A percentile compares a stretch with the other conserved stretches of the same genome.
phyloP scores from a whole-genome alignment of 2,113 vertebrate genomes.

The Dermatemys mawii region DNA sequence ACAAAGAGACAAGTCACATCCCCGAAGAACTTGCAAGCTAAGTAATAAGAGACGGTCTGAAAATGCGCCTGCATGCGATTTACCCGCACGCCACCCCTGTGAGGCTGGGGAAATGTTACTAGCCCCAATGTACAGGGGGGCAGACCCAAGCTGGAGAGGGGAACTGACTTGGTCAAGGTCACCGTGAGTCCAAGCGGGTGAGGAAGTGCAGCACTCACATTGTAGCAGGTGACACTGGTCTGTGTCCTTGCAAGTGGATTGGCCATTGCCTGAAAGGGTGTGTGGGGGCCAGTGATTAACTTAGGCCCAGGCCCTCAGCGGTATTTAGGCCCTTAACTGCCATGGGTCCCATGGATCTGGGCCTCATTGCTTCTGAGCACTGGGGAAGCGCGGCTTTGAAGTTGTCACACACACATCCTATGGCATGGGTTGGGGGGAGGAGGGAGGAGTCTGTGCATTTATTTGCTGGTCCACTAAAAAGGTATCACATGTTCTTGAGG shows the following conservation, averaged over 20 bases:
- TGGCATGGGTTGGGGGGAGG: too few species aligned
- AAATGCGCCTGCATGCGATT: background rate
- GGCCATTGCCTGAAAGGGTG: too few species aligned
- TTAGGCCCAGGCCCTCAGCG: too few species aligned
- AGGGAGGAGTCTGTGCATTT: too few species aligned
- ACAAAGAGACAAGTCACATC: background rate
- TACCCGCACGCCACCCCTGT: background rate
- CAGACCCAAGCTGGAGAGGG: background rate
- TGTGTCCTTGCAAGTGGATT: background rate
- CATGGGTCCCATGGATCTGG: too few species aligned
- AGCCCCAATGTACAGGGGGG: background rate
- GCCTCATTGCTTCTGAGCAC: too few species aligned
- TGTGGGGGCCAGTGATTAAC: too few species aligned
- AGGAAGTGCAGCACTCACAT: background rate
- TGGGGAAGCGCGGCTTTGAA: too few species aligned
- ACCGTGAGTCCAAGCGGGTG: background rate
- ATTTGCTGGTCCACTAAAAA: rapidly evolving
- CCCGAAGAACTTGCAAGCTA: background rate
- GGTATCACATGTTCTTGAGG: background rate
- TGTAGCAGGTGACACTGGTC: background rate
- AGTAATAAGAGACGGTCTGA: background rate
- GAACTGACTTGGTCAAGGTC: background rate
- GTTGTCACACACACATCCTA: too few species aligned
- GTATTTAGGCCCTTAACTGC: too few species aligned
- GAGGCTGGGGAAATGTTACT: background rate